Evolutionary conservation across 2,888 invertebrate species (phyloP).

Genomic region (Lumbricus terrestris): DNA sequence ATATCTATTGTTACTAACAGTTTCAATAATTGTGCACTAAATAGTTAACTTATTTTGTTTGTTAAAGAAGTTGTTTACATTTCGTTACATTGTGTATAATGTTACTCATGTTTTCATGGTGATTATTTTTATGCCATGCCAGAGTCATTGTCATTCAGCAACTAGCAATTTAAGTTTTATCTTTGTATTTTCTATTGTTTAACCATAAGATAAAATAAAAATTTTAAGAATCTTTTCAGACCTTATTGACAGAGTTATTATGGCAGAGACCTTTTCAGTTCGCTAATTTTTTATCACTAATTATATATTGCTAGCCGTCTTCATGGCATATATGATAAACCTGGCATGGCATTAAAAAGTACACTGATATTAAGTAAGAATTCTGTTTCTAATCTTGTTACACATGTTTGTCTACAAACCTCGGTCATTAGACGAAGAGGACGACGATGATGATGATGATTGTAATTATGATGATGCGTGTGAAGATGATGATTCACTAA

Average conservation of each 20-base stretch:
- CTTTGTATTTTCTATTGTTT: neutral
- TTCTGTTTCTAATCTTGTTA: neutral
- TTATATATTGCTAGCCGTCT: neutral
- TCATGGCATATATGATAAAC: neutral
- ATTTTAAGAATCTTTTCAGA: neutral
- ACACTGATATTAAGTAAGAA: neutral
- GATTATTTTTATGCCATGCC: neutral
- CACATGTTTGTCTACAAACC: neutral
- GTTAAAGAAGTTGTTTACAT: neutral
- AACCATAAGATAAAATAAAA: too few relatives aligned
- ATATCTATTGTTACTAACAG: constrained; percentile 3
- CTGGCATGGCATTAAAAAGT: neutral
- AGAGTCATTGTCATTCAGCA: neutral
- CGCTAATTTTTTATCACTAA: neutral
- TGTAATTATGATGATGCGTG: constrained; percentile 9
- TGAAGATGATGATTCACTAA: neutral
- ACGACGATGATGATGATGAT: constrained; percentile 6
- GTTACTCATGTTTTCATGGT: neutral
- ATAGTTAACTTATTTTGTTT: neutral
- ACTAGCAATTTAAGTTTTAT: neutral
- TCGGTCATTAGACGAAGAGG: neutral
- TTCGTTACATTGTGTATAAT: neutral
- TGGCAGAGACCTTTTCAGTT: neutral
- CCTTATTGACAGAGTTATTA: neutral
- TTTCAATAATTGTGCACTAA: neutral